A percentile compares a stretch with the other conserved stretches of the same genome.
Conservation (phyloP, 2,113 vertebrate species). For the Podilymbus podiceps region DNA sequence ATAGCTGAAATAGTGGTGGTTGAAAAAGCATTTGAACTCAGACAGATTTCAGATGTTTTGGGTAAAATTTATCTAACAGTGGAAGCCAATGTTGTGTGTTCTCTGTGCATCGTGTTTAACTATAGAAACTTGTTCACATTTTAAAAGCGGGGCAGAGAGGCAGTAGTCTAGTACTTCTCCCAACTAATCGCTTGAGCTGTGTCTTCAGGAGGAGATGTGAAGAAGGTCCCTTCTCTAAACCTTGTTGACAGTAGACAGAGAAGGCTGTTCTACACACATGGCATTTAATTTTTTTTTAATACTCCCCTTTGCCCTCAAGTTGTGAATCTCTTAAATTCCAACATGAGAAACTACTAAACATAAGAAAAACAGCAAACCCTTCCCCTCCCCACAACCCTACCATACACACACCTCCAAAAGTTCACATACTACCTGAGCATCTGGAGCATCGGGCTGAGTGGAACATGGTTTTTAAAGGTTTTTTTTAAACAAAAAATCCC, state of each 20-base stretch:
- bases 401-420: neutral
- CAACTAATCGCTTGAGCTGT: neutral
- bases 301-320: neutral
- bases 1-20: neutral
- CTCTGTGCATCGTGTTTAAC: neutral
- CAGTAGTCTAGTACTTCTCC: neutral
- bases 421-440: neutral
- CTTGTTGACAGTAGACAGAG: neutral
- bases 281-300: neutral
- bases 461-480: slow-evolving; percentile 20
- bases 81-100: neutral
- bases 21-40: neutral
- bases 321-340: neutral
- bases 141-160: neutral
- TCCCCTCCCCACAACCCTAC: neutral
- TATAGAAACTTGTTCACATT: neutral
- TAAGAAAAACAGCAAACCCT: neutral
- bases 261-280: neutral
- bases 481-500: slow-evolving; percentile 28
- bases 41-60: neutral
- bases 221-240: neutral
- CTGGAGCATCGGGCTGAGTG: slow-evolving; percentile 42
- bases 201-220: neutral
- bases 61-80: neutral
- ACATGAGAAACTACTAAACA: neutral